A percentile compares a stretch with the other conserved stretches of the same genome.
Conservation (phyloP, 2,888 invertebrate species). For the Acronicta alni region DNA sequence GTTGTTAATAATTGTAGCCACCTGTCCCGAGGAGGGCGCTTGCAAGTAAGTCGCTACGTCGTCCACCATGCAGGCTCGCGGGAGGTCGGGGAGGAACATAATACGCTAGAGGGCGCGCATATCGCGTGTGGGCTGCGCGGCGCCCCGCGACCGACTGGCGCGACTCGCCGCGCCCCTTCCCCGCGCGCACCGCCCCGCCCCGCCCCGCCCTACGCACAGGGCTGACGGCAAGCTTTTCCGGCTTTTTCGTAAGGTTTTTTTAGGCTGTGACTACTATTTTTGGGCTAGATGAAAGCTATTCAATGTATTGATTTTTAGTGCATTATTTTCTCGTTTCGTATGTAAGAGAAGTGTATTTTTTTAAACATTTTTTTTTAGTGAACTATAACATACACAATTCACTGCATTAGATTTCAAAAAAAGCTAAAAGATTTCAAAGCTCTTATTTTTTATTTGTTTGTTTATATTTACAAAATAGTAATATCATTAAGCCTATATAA, state of each 20-base stretch:
- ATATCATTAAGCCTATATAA: background rate
- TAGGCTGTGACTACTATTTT: constrained; percentile 38
- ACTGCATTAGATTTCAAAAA: constrained; percentile 10
- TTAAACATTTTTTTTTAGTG: background rate
- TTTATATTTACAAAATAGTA: background rate
- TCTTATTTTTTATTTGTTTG: background rate
- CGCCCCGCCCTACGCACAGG: constrained; percentile 72
- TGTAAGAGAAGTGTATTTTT: background rate
- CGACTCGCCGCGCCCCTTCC: constrained; percentile 57
- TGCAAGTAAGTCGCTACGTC: constrained; percentile 98
- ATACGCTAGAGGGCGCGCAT: constrained; percentile 86
- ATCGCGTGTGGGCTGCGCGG: constrained; percentile 86
- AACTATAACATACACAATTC: constrained; percentile 1
- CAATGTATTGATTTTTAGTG: constrained; percentile 38
- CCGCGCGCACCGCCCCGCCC: constrained; percentile 55
- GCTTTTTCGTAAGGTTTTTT: constrained; percentile 48
- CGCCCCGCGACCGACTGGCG: constrained; percentile 87
- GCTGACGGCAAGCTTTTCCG: constrained; percentile 77
- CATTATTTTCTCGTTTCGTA: constrained; percentile 14
- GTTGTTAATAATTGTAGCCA: constrained; percentile 90
- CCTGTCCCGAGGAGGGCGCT: constrained; percentile 98
- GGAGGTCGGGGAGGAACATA: constrained; percentile 97
- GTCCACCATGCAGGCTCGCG: constrained; percentile 98
- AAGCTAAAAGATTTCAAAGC: no score
- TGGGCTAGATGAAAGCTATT: constrained; percentile 48